These are phyloP conservation scores for Bombus huntii DNA, from an alignment of 1,140 invertebrate genomes.

Conservation along the genomic window DNA sequence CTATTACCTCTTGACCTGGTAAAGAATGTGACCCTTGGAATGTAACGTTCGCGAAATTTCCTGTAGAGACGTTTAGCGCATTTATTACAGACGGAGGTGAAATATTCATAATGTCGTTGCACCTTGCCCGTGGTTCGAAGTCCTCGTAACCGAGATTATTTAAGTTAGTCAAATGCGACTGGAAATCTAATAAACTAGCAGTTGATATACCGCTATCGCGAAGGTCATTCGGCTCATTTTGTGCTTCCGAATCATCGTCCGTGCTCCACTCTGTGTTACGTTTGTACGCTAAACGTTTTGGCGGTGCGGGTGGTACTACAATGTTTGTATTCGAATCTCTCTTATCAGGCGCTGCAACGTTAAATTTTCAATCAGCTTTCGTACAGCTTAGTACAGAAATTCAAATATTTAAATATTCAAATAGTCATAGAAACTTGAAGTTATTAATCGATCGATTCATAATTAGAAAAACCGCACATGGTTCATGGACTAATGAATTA, in stretches of 20 bases:
- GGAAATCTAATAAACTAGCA: slow-evolving; percentile 80
- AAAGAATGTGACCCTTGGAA: slow-evolving; percentile 81
- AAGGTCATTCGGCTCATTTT: slow-evolving; percentile 80
- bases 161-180: slow-evolving; percentile 83
- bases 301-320: slow-evolving; percentile 84
- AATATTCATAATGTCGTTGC: slow-evolving; percentile 81
- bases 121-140: slow-evolving; percentile 81
- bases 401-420: neutral
- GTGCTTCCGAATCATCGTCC: slow-evolving; percentile 75
- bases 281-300: slow-evolving; percentile 84
- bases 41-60: slow-evolving; percentile 74
- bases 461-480: neutral
- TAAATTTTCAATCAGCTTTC: neutral
- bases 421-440: neutral
- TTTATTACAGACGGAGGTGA: slow-evolving; percentile 80
- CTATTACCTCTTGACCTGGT: slow-evolving; percentile 75
- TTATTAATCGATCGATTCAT: neutral
- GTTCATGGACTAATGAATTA: neutral
- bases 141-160: slow-evolving; percentile 85
- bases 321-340: slow-evolving; percentile 77
- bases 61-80: slow-evolving; percentile 75
- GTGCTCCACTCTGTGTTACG: slow-evolving; percentile 78
- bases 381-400: too few relatives aligned
- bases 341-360: slow-evolving; percentile 83
- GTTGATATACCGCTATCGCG: slow-evolving; percentile 84